phyloP scores from a whole-genome alignment of 2,113 vertebrate genomes.

The Lepidothrix coronata region DNA sequence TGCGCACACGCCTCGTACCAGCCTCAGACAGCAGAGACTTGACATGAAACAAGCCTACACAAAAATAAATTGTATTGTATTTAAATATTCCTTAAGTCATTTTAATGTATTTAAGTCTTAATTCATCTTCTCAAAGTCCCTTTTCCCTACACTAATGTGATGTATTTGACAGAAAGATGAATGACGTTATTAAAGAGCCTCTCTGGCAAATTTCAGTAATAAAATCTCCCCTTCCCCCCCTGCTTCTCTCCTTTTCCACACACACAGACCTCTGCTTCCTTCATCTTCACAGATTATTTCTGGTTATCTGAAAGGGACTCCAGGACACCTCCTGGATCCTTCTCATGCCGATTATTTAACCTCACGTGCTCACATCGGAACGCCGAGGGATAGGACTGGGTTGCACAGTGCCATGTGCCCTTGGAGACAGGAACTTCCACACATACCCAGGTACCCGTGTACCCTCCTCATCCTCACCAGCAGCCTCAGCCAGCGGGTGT shows the following conservation, averaged over 20 bases:
- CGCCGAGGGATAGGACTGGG: accelerated
- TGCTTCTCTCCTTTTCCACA: background rate
- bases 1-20: background rate
- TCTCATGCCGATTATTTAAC: background rate
- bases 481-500: accelerated
- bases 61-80: constrained; percentile 71
- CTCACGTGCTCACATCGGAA: accelerated
- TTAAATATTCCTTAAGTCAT: constrained; percentile 78
- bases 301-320: background rate
- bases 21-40: background rate
- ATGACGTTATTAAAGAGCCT: constrained; percentile 76
- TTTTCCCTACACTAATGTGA: constrained; percentile 72
- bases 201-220: constrained; percentile 71
- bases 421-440: accelerated
- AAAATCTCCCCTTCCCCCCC: constrained; percentile 34
- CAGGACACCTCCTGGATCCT: background rate
- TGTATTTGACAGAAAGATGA: constrained; percentile 79
- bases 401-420: accelerated
- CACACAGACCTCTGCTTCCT: background rate
- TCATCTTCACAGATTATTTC: background rate
- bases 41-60: constrained; percentile 5
- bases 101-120: constrained; percentile 77
- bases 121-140: constrained; percentile 77
- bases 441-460: accelerated
- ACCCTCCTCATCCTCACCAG: background rate